A percentile compares a stretch with the other conserved stretches of the same genome.
phyloP scores from a whole-genome alignment of 2,797 vertebrate genomes.

The Bucorvus abyssinicus region DNA sequence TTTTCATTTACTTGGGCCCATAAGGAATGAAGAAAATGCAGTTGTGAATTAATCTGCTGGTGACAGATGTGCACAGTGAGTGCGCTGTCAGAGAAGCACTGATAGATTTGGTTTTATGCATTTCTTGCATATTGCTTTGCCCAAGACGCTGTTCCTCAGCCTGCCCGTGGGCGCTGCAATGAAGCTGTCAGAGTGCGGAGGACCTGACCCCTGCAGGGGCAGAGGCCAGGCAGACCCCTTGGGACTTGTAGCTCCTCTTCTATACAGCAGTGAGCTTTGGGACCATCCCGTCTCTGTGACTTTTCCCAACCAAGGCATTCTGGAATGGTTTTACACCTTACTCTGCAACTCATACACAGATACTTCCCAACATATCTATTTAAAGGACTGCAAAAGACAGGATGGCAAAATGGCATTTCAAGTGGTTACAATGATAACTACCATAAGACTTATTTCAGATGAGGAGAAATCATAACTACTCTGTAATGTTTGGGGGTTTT shows the following conservation, averaged over 20 bases:
- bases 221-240: background rate
- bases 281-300: fast-evolving
- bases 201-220: background rate
- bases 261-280: background rate
- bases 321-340: background rate
- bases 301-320: background rate
- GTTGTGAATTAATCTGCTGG: background rate
- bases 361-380: background rate
- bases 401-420: background rate
- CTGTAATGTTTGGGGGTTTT: background rate
- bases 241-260: background rate
- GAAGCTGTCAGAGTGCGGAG: background rate
- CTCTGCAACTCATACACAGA: background rate
- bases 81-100: background rate
- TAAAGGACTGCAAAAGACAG: background rate
- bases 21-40: background rate
- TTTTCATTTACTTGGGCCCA: background rate
- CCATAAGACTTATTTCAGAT: background rate
- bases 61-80: background rate
- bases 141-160: background rate
- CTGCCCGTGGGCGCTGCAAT: background rate
- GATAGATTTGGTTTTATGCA: background rate
- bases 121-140: background rate
- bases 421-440: background rate
- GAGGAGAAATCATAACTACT: background rate